Percentiles rank a stretch among this genome's conserved stretches.
Conservation (phyloP, 2,888 invertebrate species). For the Malacosoma neustria region DNA sequence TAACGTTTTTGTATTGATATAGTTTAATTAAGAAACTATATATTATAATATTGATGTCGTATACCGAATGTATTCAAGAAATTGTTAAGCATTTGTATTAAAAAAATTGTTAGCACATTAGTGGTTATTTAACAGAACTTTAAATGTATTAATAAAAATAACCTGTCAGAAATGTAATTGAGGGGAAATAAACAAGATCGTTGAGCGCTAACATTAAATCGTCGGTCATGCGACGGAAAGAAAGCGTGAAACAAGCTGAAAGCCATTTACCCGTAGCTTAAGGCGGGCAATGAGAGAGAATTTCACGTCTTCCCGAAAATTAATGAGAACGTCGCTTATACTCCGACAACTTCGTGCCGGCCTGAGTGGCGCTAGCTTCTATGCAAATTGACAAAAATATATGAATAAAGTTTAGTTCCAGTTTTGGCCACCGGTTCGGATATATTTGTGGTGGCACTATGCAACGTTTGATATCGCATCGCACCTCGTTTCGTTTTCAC, state of each 20-base stretch:
- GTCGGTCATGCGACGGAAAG: constrained; percentile 6
- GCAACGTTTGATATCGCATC: constrained; percentile 56
- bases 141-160: neutral
- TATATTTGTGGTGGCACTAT: neutral
- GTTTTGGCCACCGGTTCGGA: neutral
- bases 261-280: constrained; percentile 43
- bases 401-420: neutral
- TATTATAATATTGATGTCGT: too few species aligned
- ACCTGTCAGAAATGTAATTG: neutral
- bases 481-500: constrained; percentile 55
- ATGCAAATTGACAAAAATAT: neutral
- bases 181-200: neutral
- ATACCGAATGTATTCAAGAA: too few species aligned
- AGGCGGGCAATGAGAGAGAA: constrained; percentile 50
- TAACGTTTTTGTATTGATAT: constrained; percentile 12
- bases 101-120: too few species aligned
- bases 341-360: neutral
- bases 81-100: too few species aligned
- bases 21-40: too few species aligned
- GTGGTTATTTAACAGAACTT: neutral
- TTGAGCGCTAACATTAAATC: neutral
- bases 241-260: constrained; percentile 42
- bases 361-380: neutral
- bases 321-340: constrained; percentile 64
- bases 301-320: constrained; percentile 68